Evolutionary conservation across 2,888 invertebrate species (phyloP).

Genomic region (Podotricha telesiphe): DNA sequence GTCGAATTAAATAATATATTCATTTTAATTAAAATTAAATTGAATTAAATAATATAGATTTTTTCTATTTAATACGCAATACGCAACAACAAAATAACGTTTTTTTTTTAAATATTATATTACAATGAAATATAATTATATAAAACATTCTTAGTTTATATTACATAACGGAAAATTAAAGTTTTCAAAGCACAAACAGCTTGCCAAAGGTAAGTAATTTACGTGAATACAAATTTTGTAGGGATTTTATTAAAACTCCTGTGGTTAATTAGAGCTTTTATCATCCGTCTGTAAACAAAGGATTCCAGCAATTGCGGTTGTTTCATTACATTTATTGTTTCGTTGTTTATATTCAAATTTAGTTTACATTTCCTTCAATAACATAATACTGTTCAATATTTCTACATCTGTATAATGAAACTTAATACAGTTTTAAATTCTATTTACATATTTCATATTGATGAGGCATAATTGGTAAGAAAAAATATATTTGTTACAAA

Average conservation of each 20-base stretch:
- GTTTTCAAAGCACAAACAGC: constrained; percentile 19
- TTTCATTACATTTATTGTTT: constrained; percentile 24
- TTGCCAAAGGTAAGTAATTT: constrained; percentile 26
- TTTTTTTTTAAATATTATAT: too few species aligned
- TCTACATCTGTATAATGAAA: background rate
- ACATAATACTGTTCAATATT: background rate
- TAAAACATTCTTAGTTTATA: background rate
- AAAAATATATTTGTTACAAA: background rate
- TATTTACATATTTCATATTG: background rate
- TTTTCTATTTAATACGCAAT: too few species aligned
- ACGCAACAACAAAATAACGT: background rate
- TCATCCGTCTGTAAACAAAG: constrained; percentile 29
- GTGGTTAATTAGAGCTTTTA: constrained; percentile 30
- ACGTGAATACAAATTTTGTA: constrained; percentile 20
- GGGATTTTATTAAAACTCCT: constrained; percentile 30
- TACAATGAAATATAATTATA: background rate
- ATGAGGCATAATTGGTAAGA: background rate
- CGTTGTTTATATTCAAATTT: constrained; percentile 26
- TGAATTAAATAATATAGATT: too few species aligned
- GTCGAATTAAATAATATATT: too few species aligned
- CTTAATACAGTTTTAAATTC: background rate
- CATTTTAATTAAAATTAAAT: too few species aligned
- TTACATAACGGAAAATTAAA: background rate
- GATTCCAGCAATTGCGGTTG: constrained; percentile 25
- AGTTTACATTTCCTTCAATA: background rate